phyloP scores from a whole-genome alignment of 2,797 vertebrate species.

The Parauchenoglanis punctatus region DNA sequence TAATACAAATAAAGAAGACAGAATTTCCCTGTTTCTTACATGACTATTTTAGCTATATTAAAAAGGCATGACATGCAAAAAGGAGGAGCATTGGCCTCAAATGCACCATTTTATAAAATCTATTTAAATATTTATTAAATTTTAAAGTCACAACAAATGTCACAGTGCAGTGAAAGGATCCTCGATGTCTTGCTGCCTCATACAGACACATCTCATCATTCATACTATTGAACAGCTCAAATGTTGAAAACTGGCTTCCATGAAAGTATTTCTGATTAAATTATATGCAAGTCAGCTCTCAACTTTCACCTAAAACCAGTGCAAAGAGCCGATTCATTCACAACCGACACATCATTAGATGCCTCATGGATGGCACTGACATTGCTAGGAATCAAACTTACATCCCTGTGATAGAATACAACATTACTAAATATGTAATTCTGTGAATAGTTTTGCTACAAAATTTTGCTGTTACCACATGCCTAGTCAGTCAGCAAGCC shows the following conservation, averaged over 20 bases:
- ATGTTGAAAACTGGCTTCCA: background rate
- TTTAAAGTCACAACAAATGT: background rate
- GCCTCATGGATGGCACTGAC: background rate
- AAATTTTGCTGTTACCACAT: background rate
- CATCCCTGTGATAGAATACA: background rate
- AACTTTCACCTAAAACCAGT: background rate
- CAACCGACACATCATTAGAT: background rate
- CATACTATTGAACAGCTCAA: background rate
- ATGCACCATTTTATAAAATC: background rate
- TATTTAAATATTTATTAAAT: background rate
- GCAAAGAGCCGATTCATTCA: background rate
- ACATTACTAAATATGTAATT: background rate
- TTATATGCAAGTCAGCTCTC: background rate
- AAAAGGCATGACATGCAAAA: background rate
- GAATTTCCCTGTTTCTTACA: background rate
- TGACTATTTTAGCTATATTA: background rate
- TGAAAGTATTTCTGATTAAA: background rate
- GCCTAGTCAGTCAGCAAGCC: background rate
- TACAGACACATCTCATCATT: background rate
- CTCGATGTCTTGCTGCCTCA: background rate
- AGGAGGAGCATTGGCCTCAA: background rate
- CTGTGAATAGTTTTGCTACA: background rate
- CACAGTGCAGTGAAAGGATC: background rate
- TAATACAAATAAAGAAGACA: background rate
- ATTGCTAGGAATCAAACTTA: background rate